Conservation (phyloP, 2,888 invertebrate genomes). For the Marronus borbonicus region DNA sequence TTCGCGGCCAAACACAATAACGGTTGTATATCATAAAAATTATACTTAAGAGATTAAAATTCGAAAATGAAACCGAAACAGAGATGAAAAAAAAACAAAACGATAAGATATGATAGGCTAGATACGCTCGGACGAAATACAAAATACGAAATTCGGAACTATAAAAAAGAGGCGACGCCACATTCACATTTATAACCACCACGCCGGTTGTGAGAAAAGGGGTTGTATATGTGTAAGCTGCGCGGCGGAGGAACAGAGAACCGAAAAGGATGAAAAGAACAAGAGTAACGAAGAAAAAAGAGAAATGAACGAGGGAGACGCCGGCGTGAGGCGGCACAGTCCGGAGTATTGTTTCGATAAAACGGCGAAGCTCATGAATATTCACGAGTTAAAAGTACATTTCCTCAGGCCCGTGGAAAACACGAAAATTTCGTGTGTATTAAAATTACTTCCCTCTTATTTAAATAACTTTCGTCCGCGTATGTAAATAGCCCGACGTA, state of each 20-base stretch:
- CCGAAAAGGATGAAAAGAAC: neutral
- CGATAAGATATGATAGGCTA: constrained; percentile 27
- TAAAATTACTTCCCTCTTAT: constrained; percentile 44
- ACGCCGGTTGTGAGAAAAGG: neutral
- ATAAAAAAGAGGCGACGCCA: constrained; percentile 1
- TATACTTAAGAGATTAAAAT: constrained; percentile 38
- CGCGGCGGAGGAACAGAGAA: neutral
- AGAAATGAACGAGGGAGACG: neutral
- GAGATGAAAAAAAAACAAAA: neutral
- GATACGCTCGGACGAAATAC: constrained; percentile 1
- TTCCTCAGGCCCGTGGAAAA: constrained; percentile 42
- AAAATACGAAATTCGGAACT: constrained; percentile 7
- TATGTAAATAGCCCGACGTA: constrained; percentile 36
- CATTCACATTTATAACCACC: constrained; percentile 12
- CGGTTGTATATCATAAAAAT: constrained; percentile 31
- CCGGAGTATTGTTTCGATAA: constrained; percentile 36
- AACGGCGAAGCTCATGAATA: constrained; percentile 43
- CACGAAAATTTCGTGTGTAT: constrained; percentile 42
- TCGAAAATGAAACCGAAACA: constrained; percentile 8
- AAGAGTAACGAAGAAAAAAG: no score
- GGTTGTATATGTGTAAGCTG: neutral
- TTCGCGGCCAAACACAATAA: constrained; percentile 20
- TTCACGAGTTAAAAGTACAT: constrained; percentile 37
- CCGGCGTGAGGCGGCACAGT: neutral
- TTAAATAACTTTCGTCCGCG: constrained; percentile 41